Conservation (phyloP, 2,113 vertebrate genomes). For the Canis aureus region DNA sequence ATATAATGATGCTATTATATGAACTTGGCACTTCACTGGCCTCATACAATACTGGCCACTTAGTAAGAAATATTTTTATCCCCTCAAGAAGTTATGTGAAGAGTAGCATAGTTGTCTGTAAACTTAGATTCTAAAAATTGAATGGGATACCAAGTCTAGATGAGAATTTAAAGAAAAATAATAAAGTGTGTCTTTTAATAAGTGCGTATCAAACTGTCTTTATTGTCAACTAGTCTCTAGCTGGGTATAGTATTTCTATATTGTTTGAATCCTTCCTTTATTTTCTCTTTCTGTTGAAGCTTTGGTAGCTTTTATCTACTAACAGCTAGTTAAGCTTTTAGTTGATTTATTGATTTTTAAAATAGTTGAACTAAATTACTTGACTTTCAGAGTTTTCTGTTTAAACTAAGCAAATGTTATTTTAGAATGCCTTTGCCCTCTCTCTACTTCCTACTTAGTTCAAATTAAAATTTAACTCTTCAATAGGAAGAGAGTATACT, state of each 20-base stretch:
- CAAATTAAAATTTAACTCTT: neutral
- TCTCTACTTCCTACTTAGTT: neutral
- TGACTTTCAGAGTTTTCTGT: neutral
- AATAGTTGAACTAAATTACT: neutral
- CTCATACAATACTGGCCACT: neutral
- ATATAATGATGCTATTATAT: neutral
- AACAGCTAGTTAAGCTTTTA: neutral
- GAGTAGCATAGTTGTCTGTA: neutral
- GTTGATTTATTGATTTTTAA: slow-evolving; percentile 17
- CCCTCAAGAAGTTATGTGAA: neutral
- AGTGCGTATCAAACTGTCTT: neutral
- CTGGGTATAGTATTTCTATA: neutral
- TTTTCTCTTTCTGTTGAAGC: slow-evolving; percentile 4
- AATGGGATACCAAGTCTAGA: neutral
- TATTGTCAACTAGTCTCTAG: neutral
- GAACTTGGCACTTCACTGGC: neutral
- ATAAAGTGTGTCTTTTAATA: neutral
- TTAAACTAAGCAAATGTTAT: neutral
- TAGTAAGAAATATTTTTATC: neutral
- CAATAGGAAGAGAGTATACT: neutral
- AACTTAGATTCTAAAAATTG: neutral
- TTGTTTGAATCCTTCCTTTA: neutral
- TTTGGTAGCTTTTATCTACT: neutral
- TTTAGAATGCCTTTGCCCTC: neutral
- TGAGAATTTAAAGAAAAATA: neutral